These are phyloP conservation scores for Melanotaenia parkinsoni DNA, from an alignment of 2,797 vertebrate species.

Conservation along the genomic window DNA sequence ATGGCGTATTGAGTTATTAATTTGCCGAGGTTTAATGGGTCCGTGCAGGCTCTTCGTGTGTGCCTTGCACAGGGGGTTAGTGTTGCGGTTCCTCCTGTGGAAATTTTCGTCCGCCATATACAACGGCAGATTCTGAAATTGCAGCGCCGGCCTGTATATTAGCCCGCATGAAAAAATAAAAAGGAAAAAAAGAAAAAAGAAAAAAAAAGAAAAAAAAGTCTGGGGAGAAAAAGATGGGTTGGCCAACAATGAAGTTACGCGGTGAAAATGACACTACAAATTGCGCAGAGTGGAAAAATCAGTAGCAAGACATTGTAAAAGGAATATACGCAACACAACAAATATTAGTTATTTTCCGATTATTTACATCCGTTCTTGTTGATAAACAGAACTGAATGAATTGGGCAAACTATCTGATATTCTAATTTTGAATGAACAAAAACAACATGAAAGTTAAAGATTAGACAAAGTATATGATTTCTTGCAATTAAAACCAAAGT, in stretches of 20 bases:
- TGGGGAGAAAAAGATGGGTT: constrained; percentile 59
- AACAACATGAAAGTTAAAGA: background rate
- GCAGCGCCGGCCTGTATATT: constrained; percentile 79
- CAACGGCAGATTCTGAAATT: constrained; percentile 84
- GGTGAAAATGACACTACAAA: constrained; percentile 29
- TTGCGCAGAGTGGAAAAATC: constrained; percentile 41
- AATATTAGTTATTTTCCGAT: background rate
- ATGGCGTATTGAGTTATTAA: constrained; percentile 66
- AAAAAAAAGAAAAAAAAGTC: constrained; percentile 66
- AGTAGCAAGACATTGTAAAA: background rate
- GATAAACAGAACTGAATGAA: background rate
- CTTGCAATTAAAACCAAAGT: background rate
- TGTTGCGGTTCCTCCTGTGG: constrained; percentile 76
- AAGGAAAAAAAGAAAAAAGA: constrained; percentile 21
- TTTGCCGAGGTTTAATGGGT: constrained; percentile 53
- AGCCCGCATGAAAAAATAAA: constrained; percentile 62
- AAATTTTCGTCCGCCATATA: constrained; percentile 85
- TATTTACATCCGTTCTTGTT: background rate
- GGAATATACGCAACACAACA: background rate
- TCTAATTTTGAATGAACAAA: background rate
- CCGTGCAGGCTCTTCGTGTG: constrained; percentile 45
- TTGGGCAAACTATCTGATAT: background rate
- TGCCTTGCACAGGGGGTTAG: constrained; percentile 47
- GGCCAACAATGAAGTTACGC: constrained; percentile 72
- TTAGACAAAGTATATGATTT: background rate